Evolutionary conservation across 1,140 invertebrate genomes (phyloP).

Genomic region (Drosophila lowei): DNA sequence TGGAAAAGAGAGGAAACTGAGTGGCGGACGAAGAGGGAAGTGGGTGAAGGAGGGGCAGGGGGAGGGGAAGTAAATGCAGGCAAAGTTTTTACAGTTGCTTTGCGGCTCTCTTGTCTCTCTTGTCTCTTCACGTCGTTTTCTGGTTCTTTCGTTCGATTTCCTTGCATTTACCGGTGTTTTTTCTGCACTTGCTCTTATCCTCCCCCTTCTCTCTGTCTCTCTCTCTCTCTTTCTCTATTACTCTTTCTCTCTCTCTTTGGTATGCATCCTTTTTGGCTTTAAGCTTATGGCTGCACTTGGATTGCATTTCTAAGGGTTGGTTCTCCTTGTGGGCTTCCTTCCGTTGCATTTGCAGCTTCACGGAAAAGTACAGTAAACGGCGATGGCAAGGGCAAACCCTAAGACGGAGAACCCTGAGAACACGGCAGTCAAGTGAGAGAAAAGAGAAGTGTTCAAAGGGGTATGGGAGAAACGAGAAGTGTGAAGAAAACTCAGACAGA

Average conservation of each 20-base stretch:
- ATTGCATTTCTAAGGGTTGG: conserved; percentile 62
- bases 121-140: conserved; percentile 11
- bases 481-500: not conserved
- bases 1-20: conserved; percentile 10
- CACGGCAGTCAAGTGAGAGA: not conserved
- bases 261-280: conserved; percentile 20
- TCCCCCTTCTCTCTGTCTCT: conserved; percentile 7
- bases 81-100: conserved; percentile 34
- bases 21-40: not conserved
- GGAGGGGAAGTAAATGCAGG: conserved; percentile 16
- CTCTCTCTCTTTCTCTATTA: conserved; percentile 5
- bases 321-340: conserved; percentile 26
- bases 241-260: not conserved
- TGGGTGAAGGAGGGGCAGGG: conserved; percentile 1
- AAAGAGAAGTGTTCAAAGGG: conserved; percentile 8
- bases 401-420: conserved; percentile 32
- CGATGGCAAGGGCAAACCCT: conserved; percentile 41
- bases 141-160: conserved; percentile 54
- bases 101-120: not conserved
- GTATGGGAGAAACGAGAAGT: not conserved
- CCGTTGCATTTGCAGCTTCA: conserved; percentile 34
- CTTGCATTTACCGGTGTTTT: conserved; percentile 46
- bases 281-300: conserved; percentile 17
- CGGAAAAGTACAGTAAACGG: conserved; percentile 50
- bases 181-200: conserved; percentile 10